These are phyloP conservation scores for Drosophila putrida DNA, from an alignment of 2,888 invertebrate species.

Conservation along the genomic window DNA sequence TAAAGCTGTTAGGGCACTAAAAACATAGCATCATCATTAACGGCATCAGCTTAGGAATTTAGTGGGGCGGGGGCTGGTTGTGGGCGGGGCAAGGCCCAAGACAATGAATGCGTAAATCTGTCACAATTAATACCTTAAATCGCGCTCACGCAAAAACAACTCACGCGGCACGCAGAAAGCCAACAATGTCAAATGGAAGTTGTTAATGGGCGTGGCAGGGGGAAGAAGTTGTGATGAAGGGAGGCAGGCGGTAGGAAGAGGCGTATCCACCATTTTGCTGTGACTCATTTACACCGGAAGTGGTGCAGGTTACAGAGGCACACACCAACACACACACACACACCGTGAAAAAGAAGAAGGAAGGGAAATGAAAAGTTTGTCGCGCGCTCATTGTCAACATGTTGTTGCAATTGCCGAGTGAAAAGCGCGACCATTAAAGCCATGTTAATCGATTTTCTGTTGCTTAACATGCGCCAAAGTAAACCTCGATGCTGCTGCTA, in stretches of 20 bases:
- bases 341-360: background rate
- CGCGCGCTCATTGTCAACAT: slow-evolving; percentile 50
- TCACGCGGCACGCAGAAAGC: slow-evolving; percentile 43
- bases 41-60: slow-evolving; percentile 18
- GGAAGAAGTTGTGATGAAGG: background rate
- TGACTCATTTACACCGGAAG: slow-evolving; percentile 58
- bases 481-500: slow-evolving; percentile 6
- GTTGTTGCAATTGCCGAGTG: slow-evolving; percentile 50
- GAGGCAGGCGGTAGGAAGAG: background rate
- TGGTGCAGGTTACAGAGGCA: slow-evolving; percentile 18
- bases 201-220: background rate
- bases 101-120: slow-evolving; percentile 71
- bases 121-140: slow-evolving; percentile 74
- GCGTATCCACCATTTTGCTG: slow-evolving; percentile 19
- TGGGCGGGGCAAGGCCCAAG: slow-evolving; percentile 13
- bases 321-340: background rate
- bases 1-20: slow-evolving; percentile 31
- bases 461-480: slow-evolving; percentile 54
- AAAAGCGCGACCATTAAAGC: slow-evolving; percentile 65
- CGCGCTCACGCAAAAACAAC: slow-evolving; percentile 37
- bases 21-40: slow-evolving; percentile 43
- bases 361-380: slow-evolving; percentile 38
- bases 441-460: slow-evolving; percentile 77
- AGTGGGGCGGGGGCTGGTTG: background rate
- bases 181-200: slow-evolving; percentile 34